These are phyloP conservation scores for Brachionus plicatilis DNA, from an alignment of 1,140 invertebrate genomes.

Conservation along the genomic window DNA sequence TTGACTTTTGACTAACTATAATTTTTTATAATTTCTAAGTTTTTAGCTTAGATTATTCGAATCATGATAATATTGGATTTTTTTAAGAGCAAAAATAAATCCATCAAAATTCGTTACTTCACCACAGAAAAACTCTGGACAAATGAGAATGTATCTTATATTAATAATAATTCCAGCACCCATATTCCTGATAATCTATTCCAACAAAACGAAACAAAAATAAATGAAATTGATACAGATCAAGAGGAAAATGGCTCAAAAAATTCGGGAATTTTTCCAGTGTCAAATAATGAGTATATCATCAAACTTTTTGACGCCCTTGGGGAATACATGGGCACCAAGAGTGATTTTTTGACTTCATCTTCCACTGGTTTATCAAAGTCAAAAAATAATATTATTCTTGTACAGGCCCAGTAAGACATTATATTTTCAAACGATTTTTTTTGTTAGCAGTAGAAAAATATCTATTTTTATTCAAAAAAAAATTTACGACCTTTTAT, in stretches of 20 bases:
- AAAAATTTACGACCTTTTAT: too few relatives aligned
- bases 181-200: not conserved
- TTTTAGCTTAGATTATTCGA: too few relatives aligned
- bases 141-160: not conserved
- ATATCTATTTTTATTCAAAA: too few relatives aligned
- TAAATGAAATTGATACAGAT: not conserved
- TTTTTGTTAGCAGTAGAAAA: not conserved
- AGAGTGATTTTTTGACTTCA: not conserved
- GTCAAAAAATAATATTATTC: not conserved
- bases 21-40: too few relatives aligned
- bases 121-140: not conserved
- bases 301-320: not conserved
- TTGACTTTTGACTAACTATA: too few relatives aligned
- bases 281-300: not conserved
- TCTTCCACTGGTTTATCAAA: constrained; percentile 3
- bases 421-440: not conserved
- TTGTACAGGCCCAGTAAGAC: not conserved
- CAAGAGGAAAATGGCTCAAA: not conserved
- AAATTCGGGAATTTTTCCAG: not conserved
- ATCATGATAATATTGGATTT: not conserved
- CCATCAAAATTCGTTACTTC: constrained; percentile 1
- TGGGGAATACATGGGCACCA: not conserved
- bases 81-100: not conserved
- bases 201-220: not conserved
- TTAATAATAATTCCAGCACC: not conserved